Percentiles rank a stretch among this genome's conserved stretches.
These are phyloP conservation scores for Ormyrus pomaceus DNA, from an alignment of 2,888 invertebrate genomes.

Conservation along the genomic window DNA sequence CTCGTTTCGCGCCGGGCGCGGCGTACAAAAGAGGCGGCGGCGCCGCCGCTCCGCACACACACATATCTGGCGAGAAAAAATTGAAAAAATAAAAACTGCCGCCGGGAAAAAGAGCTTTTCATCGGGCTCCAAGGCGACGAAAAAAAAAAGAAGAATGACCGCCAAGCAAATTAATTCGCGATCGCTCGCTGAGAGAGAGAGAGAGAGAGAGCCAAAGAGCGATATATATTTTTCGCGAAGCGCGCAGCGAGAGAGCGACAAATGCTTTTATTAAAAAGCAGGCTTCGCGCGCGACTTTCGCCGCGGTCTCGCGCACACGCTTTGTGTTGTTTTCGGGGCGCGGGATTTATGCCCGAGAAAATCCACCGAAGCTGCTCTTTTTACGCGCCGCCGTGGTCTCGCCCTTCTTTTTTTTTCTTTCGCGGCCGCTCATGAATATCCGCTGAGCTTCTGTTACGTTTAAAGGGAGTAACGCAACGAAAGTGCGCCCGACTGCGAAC, in stretches of 20 bases:
- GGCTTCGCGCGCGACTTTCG: slow-evolving; percentile 36
- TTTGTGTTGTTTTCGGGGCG: slow-evolving; percentile 54
- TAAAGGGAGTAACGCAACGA: too few species aligned
- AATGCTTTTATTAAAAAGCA: slow-evolving; percentile 60
- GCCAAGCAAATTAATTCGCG: slow-evolving; percentile 42
- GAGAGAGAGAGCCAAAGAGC: neutral
- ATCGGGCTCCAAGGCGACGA: neutral
- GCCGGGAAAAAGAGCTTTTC: slow-evolving; percentile 24
- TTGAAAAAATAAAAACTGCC: neutral
- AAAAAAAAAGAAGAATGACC: slow-evolving; percentile 4
- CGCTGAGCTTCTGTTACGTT: too few species aligned
- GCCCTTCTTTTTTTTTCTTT: neutral
- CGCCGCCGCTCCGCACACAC: too few species aligned
- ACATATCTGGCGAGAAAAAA: too few species aligned
- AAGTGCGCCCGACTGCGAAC: too few species aligned
- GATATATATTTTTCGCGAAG: slow-evolving; percentile 48
- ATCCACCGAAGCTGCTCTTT: slow-evolving; percentile 56
- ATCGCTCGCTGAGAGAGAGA: neutral
- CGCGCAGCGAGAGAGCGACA: slow-evolving; percentile 42
- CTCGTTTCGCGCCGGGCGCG: too few species aligned
- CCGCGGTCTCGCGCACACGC: slow-evolving; percentile 44
- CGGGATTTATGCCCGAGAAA: slow-evolving; percentile 65
- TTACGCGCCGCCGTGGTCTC: slow-evolving; percentile 3
- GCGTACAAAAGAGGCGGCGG: too few species aligned
- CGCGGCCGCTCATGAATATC: neutral